Evolutionary conservation across 2,888 invertebrate genomes (phyloP), one percentile per base, ranked within the genome.

Genomic region (Dasysyrphus albostriatus): DNA sequence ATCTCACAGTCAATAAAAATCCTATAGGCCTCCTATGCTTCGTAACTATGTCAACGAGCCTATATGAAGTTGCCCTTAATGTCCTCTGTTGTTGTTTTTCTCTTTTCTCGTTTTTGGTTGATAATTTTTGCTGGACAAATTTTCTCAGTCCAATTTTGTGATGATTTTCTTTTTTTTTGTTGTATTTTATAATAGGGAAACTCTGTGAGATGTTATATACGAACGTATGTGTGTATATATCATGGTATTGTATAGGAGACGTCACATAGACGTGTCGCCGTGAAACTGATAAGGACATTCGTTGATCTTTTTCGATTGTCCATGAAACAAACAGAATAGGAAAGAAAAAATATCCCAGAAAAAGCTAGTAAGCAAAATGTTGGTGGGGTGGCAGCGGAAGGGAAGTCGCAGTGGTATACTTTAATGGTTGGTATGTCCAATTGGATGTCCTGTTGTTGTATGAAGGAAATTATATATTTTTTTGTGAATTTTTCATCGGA

Each of bases 1-100:
- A 89, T 89, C 89, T 89, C 83, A 69, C 79, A 88, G 88, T 88
- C 88, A 88, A 88, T 88, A 88, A 88, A 88, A 88, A 76, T 83
- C 76, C 73, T 79, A 65, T 87, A 67, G 67, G 80, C 75, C 73
- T 37, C 32, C 58, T 70, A 67, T 81, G 61, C 51, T 85, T 39
- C 47, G 75, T 77, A 85, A 85, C 85, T 77, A 82, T 85, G 85
- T 85, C 73, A 85, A 65, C 56, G 81, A 73, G 72, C 78, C 70
- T 67, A 65, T 73, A 59, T 83, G 44, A 49, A 82, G 74, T 70
- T 83, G 44, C 49, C 73, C 79, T 73, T 83, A 88, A 88, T 88
- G 73, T 85, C 61, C 81, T 70, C 81, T 70, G 78, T 75, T 73
- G 78, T 83, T 74, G 73, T 78, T 83, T 24, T 78, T 65, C 65